Evolutionary conservation across 2,113 vertebrate genomes (phyloP).

Genomic region (Tautogolabrus adspersus): DNA sequence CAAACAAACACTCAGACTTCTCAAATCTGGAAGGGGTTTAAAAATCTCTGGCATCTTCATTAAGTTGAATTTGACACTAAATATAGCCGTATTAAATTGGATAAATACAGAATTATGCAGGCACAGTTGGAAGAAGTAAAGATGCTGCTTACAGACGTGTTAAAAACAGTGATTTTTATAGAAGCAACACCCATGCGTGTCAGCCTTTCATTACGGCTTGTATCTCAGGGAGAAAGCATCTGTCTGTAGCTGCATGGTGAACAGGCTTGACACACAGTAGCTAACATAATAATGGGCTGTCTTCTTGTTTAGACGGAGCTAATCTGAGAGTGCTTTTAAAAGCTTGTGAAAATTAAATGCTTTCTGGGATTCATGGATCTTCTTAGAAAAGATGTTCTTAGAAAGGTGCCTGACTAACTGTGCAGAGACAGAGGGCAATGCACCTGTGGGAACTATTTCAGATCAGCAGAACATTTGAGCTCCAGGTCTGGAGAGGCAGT

Average conservation of each 20-base stretch:
- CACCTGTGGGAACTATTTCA: not conserved
- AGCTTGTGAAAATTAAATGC: conserved; percentile 8
- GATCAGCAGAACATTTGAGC: not conserved
- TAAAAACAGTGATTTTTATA: conserved; percentile 27
- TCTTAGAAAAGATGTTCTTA: not conserved
- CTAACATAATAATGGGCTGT: conserved; percentile 37
- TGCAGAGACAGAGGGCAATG: not conserved
- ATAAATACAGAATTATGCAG: conserved; percentile 11
- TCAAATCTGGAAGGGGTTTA: conserved; percentile 50
- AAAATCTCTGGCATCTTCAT: conserved; percentile 15
- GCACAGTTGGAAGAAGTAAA: conserved; percentile 7
- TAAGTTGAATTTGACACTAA: conserved; percentile 36
- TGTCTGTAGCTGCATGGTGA: conserved; percentile 10
- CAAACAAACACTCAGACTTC: conserved; percentile 73
- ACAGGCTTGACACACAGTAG: conserved; percentile 28
- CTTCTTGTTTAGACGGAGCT: conserved; percentile 5
- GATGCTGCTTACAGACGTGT: conserved; percentile 24
- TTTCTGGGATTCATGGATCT: not conserved
- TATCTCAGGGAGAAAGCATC: conserved; percentile 24
- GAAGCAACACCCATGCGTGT: conserved; percentile 40
- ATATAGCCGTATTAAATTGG: conserved; percentile 7
- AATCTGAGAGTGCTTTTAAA: conserved; percentile 16
- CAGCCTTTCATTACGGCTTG: conserved; percentile 58
- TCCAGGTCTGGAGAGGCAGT: not conserved
- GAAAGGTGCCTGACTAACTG: not conserved